Evolutionary conservation across 2,113 vertebrate species (phyloP), one percentile per base, ranked within the genome.

Genomic region (Verasper variegatus): DNA sequence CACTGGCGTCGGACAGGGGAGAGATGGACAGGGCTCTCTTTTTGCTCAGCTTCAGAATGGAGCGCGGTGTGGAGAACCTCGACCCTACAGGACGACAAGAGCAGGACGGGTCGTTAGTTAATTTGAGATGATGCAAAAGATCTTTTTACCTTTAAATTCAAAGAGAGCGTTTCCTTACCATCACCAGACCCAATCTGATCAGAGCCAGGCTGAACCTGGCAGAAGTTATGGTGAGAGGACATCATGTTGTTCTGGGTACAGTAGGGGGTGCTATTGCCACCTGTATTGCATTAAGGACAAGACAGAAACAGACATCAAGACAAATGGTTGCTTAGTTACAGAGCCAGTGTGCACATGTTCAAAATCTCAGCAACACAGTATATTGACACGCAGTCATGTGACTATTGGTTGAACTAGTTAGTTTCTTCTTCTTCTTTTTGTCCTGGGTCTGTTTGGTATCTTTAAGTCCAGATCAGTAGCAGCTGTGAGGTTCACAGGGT

Each of bases 11-110:
- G 0, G 98, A 99, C 78, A 98, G 93, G 0, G 98, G 98, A 0
- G 98, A 99, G 89, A 99, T 98, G 92, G 98, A 98, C 82, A 99
- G 91, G 0, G 97, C 97, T 64, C 98, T 93, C 94, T 99, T 99
- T 93, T 99, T 99, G 52, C 96, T 96, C 92, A 99, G 75, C 90
- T 97, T 98, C 57, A 97, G 92, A 9, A 96, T 93, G 15, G 94
- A 96, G 5, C 97, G 96, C 62, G 97, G 96, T 0, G 96, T 97
- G 56, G 97, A 95, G 83, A 97, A 99, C 67, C 97, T 93, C 0
- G 97, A 96, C 45, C 94, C 97, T 98, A 81, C 23, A 61, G 13
- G 55, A 31, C 13, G 18, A 21, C 0, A 2, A 20, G 15, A 69
- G 1, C 4, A 55, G 54, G 8, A 59, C 31, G 12, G 0, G 14